Conservation (phyloP, 2,888 invertebrate species). For the Drosophila flavopinicola region DNA sequence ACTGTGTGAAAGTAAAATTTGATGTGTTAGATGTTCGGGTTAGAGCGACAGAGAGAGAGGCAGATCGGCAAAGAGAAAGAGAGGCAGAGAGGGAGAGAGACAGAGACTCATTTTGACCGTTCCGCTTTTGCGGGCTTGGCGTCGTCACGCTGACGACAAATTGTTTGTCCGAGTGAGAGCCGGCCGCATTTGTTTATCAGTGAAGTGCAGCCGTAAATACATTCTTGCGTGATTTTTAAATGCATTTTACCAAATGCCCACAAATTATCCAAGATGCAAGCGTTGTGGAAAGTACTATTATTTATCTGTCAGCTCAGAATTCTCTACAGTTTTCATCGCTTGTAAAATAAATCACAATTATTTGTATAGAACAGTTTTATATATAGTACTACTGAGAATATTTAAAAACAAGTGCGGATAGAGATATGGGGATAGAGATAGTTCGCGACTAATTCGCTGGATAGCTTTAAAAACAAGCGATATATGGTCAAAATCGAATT, state of each 20-base stretch:
- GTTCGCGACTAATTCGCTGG: too few relatives aligned
- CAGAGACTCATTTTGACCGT: constrained; percentile 25
- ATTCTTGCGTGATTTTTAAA: constrained; percentile 9
- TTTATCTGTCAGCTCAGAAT: too few relatives aligned
- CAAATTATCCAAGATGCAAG: background rate
- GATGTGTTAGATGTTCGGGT: too few relatives aligned
- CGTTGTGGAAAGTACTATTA: too few relatives aligned
- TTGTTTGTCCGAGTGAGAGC: constrained; percentile 63
- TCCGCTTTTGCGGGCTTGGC: constrained; percentile 31
- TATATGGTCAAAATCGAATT: too few relatives aligned
- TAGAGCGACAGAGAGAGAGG: constrained; percentile 22
- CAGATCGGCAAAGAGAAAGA: background rate
- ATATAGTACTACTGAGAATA: too few relatives aligned
- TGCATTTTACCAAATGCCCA: background rate
- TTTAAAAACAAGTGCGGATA: too few relatives aligned
- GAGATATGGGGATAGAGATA: too few relatives aligned
- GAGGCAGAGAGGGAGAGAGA: background rate
- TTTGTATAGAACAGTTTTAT: too few relatives aligned
- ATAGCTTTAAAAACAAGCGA: too few relatives aligned
- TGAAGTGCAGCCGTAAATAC: constrained; percentile 6
- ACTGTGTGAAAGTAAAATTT: constrained; percentile 73
- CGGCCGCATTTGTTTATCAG: constrained; percentile 42
- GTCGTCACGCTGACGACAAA: constrained; percentile 45
- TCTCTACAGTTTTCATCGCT: too few relatives aligned
- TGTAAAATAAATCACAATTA: too few relatives aligned